Base-by-base conservation (phyloP, 1,140 invertebrate genomes). In the Drosophila sechellia region DNA sequence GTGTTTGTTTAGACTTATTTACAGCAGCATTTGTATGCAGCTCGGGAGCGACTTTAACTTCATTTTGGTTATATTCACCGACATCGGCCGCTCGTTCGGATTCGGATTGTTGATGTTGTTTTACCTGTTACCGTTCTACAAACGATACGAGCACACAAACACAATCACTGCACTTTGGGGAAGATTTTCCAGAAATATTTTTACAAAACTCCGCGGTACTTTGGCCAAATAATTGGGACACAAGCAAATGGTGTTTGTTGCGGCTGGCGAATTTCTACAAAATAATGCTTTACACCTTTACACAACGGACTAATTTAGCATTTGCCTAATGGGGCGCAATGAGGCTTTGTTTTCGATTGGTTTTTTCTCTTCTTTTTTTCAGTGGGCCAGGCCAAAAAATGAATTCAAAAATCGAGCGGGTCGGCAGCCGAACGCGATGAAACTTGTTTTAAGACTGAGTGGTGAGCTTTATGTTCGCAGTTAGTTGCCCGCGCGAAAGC, bases 371-470 rank as follows among this genome's bases (percentile, higher is more conserved):
- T 25, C 17, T 54, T 69, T 42, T 43, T 31, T 45, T 52, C 55
- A 42, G 43, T 72, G 49, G 56, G 58, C 54, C 54, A 66, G 63
- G 46, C 52, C 65, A 53, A 45, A 35, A 48, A 50, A 50, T 52
- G 3, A 71, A 50, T 59, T 40, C 53, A 59, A 59, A 59, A 52
- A 35, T 35, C 20, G 40, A 58, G 79, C 79, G 76, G 48, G 50
- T 48, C 72, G 43, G 35, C 65, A 43, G 61, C 79, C 77, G 81
- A 57, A 72, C 79, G 83, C 83, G 70, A 48, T 49, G 81, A 78
- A 68, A 83, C 83, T 75, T 58, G 78, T 79, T 87, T 86, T 59
- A 68, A 68, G 75, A 87, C 75, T 87, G 74, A 58, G n/a, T 5
- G 11, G 15, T 34, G 52, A 56, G 83, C 81, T 64, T 80, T 64